Conservation (phyloP, 1,140 invertebrate genomes). For the Drosophila lini region DNA sequence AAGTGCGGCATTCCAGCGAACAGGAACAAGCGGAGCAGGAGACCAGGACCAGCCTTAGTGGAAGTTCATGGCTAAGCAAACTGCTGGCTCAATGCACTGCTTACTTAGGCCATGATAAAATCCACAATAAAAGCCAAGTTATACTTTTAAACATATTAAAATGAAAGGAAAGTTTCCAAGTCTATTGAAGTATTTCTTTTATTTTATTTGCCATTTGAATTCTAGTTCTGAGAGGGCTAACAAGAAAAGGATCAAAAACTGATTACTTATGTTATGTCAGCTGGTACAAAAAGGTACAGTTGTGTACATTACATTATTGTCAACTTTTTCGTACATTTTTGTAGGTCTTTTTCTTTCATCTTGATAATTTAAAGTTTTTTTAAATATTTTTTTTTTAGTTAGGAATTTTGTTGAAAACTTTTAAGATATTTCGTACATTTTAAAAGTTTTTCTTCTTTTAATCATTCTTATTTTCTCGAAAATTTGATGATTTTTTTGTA, state of each 20-base stretch:
- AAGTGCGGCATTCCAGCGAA: slow-evolving; percentile 25
- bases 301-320: not conserved
- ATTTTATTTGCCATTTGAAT: not conserved
- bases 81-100: slow-evolving; percentile 19
- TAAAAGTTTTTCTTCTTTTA: too few species aligned
- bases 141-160: not conserved
- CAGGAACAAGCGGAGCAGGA: not conserved
- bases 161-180: not conserved
- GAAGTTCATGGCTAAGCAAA: slow-evolving; percentile 22
- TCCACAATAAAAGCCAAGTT: not conserved
- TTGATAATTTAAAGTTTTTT: too few species aligned
- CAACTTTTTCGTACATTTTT: too few species aligned
- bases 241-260: not conserved
- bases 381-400: too few species aligned
- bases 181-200: not conserved
- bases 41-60: not conserved
- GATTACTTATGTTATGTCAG: too few species aligned
- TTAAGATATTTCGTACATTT: too few species aligned
- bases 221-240: not conserved
- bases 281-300: too few species aligned
- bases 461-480: too few species aligned
- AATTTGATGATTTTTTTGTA: too few species aligned
- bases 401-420: too few species aligned
- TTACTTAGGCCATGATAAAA: slow-evolving; percentile 5
- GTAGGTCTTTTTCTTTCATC: too few species aligned